These are phyloP conservation scores for Scolopax bukidnonensis DNA, from an alignment of 2,797 vertebrate genomes.

Conservation along the genomic window DNA sequence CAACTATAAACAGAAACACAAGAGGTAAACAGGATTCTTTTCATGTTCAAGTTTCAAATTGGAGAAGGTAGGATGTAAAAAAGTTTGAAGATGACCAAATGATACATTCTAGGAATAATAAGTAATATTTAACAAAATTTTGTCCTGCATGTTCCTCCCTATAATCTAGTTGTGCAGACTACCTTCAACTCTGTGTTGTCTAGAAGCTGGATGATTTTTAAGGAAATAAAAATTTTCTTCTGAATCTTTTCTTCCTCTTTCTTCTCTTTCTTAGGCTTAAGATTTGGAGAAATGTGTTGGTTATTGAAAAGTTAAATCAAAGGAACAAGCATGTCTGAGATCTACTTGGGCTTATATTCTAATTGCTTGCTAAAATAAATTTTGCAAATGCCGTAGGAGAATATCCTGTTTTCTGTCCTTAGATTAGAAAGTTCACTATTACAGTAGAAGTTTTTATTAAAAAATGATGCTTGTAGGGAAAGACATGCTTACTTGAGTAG, in stretches of 20 bases:
- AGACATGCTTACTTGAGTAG: not conserved
- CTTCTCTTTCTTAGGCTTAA: not conserved
- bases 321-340: not conserved
- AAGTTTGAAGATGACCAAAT: not conserved
- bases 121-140: not conserved
- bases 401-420: not conserved
- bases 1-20: not conserved
- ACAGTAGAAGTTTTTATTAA: not conserved
- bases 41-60: not conserved
- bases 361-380: constrained; percentile 2
- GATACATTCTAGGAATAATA: not conserved
- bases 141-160: not conserved
- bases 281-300: not conserved
- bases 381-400: not conserved
- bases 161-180: not conserved
- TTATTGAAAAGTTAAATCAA: not conserved
- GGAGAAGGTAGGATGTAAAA: not conserved
- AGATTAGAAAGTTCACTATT: constrained; percentile 5
- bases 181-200: not conserved
- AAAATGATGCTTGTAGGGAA: not conserved
- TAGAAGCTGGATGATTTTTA: not conserved
- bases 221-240: not conserved
- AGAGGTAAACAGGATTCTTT: not conserved
- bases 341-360: not conserved
- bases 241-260: not conserved